Evolutionary conservation across 2,797 vertebrate species (phyloP), one percentile per base, ranked within the genome.

Genomic region (Centroberyx gerrardi): DNA sequence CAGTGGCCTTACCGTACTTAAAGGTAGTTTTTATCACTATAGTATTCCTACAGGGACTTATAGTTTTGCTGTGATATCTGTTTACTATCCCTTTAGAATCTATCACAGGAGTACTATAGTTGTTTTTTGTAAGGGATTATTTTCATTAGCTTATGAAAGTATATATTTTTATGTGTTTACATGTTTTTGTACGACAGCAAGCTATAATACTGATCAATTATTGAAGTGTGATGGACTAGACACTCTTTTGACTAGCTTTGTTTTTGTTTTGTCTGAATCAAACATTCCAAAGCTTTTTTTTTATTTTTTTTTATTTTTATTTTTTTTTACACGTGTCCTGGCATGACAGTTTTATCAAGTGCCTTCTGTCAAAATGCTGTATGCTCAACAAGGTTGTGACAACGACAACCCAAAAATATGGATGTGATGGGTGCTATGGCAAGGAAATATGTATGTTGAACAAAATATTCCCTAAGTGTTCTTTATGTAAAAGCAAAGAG

Each of bases 401-500:
- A 28, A 63, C 55, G 65, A 42, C 70, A 76, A 72, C 60, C 55
- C 49, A 60, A 44, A 28, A 72, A 29, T 18, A 56, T 52, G 56
- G 82, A 68, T 82, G 68, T 82, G 70, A 86, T 62, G 66, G 78
- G 81, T 90, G 81, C 84, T 87, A 76, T 48, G 33, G 60, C 46
- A 46, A 44, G 22, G 29, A 46, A 13, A 27, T 68, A 48, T 89
- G 62, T 88, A 42, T 68, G 74, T 74, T 74, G 72, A 82, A 74
- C 68, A 78, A 53, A 72, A 54, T 14, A 49, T 48, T 38, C 38
- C 48, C 22, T 17, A 60, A 72, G 46, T 86, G 58, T 72, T 74
- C 29, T 68, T 81, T 62, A 76, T 88, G 83, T 89, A 86, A 91
- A 88, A 62, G 73, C 75, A 82, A 87, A 87, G 59, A 80, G 49